Evolutionary conservation across 2,888 invertebrate species (phyloP), one percentile per base, ranked within the genome.

Genomic region (Imbricaverruca yamaguchii): DNA sequence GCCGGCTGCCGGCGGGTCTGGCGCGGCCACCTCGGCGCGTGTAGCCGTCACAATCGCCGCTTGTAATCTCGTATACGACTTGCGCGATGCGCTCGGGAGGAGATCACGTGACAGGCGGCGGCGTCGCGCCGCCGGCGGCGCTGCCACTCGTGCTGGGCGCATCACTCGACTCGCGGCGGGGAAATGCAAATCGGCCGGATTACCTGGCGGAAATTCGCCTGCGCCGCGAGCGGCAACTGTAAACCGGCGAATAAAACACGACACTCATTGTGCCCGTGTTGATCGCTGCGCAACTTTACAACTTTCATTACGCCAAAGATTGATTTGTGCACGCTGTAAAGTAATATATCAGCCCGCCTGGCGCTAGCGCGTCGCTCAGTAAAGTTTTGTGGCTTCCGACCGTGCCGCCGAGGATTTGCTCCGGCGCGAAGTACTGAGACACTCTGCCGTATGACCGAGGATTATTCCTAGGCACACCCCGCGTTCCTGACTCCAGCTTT

Each of bases 271-370:
- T 74, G 74, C 15, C 7, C 13, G 11, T 25, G 53, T 25, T 74
- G 53, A 74, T 74, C 74, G 74, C 39, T n/a, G n/a, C 13, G 6
- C 74, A 23, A 39, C 74, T 74, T 74, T 74, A 74, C 53, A 9
- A 53, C 8, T 25, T 53, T 74, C 74, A 74, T 74, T 74, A 74
- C 39, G 53, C 7, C 53, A 13, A 25, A 13, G 67, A 74, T 74
- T 74, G 74, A 74, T 74, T 74, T 74, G 74, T 21, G 74, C 74
- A 39, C 53, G 74, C 74, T 13, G 74, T 74, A 74, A 74, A 74
- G 74, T 1, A 7, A 67, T 67, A 67, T 67, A 67, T 67, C 67
- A 67, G 67, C 67, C 67, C 25, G 25, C 6, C 23, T 2, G 1
- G 67, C n/a, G n/a, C 65, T 6, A 0, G 25, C n/a, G 25, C 25